Percentiles rank a stretch among this genome's conserved stretches.
phyloP scores from a whole-genome alignment of 2,888 invertebrate genomes.

The Andrena bicolor region DNA sequence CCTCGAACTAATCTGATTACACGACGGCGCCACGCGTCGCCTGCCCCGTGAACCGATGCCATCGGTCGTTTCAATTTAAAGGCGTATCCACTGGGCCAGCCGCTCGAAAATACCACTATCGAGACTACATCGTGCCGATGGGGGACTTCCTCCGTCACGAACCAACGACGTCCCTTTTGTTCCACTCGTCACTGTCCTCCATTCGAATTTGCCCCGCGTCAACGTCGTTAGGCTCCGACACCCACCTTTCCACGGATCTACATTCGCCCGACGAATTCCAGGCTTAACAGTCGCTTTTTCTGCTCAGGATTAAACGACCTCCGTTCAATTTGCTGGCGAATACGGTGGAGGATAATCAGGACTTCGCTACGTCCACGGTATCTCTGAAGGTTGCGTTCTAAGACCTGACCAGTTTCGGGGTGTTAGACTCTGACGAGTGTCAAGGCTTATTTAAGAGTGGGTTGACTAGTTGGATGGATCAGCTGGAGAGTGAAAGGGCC shows the following conservation, averaged over 20 bases:
- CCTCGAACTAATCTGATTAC: slow-evolving; percentile 75
- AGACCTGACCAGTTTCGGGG: no score
- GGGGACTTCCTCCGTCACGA: not conserved
- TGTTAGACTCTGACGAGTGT: no score
- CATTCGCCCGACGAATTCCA: not conserved
- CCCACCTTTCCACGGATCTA: not conserved
- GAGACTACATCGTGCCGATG: slow-evolving; percentile 4
- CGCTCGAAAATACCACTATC: slow-evolving; percentile 45
- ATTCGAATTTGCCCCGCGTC: not conserved
- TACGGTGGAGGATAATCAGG: not conserved
- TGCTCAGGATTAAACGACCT: not conserved
- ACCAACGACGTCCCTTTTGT: not conserved
- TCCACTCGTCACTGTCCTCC: not conserved
- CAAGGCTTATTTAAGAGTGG: no score
- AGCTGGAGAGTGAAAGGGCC: no score
- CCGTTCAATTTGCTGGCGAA: not conserved
- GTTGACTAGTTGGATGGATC: no score
- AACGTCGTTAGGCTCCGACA: slow-evolving; percentile 3
- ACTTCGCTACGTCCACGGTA: not conserved
- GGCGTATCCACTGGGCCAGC: slow-evolving; percentile 33
- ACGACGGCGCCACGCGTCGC: slow-evolving; percentile 69
- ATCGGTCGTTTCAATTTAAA: slow-evolving; percentile 69
- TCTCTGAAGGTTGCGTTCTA: no score
- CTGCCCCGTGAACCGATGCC: slow-evolving; percentile 64
- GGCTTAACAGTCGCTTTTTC: not conserved